Base-by-base conservation (phyloP, 2,797 vertebrate genomes). In the Sus cebifrons region DNA sequence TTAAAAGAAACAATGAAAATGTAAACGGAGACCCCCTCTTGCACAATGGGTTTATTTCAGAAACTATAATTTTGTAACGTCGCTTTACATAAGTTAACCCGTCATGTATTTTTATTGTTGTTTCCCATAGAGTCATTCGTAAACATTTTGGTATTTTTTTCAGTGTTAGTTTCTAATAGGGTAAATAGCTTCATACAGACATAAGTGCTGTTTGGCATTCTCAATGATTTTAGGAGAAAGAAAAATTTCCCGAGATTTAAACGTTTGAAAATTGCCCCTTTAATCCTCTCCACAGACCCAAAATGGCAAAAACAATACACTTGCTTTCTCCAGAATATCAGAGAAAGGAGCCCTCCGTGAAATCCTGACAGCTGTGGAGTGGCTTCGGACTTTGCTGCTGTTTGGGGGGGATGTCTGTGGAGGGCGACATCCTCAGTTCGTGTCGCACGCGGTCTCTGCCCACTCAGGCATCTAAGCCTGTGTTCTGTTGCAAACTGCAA, bases 1-100 rank as follows among this genome's bases (percentile, higher is more conserved):
- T 44, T 54, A 18, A 96, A 75, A 82, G 40, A 77, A 82, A 83
- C 65, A 89, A 27, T 21, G 36, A 85, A 92, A 89, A 74, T 70
- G 23, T 68, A 83, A 89, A 75, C 29, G 36, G 86, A 73, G 40
- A 16, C 12, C 32, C 32, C 64, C 64, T 60, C 29, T 71, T 18
- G 86, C 29, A 29, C 29, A 25, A 67, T 40, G 25, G 36, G 15
- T 73, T 89, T 25, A 5, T 73, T 86, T 71, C 18, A 7, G 15
- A 73, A 78, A 78, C 67, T 36, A 32, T 9, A 70, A n/a, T 16
- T 32, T 64, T 68, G 54, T 71, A 62, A 65, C 29, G 7, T 68
- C 32, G 25, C 32, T 36, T 67, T 74, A 58, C 15, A 16, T 32
- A 40, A n/a, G 16, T 71, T 16, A 54, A 29, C 15, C 36, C 2